Conservation (phyloP, 2,888 invertebrate genomes). For the Dysmachus trigonus region DNA sequence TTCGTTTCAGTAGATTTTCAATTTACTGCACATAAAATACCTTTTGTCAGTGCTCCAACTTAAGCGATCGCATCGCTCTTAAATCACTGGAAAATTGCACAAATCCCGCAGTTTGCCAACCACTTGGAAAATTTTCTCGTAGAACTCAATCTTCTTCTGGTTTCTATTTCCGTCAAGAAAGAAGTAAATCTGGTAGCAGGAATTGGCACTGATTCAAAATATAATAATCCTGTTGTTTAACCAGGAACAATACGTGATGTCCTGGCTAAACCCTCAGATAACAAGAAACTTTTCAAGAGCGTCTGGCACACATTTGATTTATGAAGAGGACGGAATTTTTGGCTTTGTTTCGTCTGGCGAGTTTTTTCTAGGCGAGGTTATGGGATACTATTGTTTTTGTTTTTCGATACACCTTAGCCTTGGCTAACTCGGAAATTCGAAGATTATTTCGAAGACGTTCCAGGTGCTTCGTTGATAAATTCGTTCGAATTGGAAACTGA, state of each 20-base stretch:
- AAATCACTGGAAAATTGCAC: slow-evolving; percentile 48
- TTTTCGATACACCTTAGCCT: not conserved
- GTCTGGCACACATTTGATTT: slow-evolving; percentile 35
- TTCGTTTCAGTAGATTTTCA: slow-evolving; percentile 31
- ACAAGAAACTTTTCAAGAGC: slow-evolving; percentile 32
- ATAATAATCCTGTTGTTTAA: slow-evolving; percentile 54
- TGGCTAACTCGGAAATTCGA: not conserved
- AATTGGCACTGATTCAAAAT: slow-evolving; percentile 54
- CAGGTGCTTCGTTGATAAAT: not conserved
- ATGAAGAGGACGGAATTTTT: slow-evolving; percentile 3
- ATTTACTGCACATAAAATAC: slow-evolving; percentile 38
- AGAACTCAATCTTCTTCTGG: slow-evolving; percentile 32
- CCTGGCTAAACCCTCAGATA: slow-evolving; percentile 22
- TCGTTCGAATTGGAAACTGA: not conserved
- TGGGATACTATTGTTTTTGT: not conserved
- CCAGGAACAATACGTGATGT: slow-evolving; percentile 42
- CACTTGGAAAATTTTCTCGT: slow-evolving; percentile 45
- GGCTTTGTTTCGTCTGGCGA: not conserved
- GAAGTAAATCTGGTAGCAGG: slow-evolving; percentile 41
- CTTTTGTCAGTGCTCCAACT: slow-evolving; percentile 32
- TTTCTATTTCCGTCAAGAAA: slow-evolving; percentile 37
- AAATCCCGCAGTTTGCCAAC: slow-evolving; percentile 48
- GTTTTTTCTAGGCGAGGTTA: not conserved
- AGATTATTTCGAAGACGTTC: not conserved
- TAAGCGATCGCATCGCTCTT: slow-evolving; percentile 40